Conservation (phyloP, 1,140 invertebrate species). For the Venturia canescens region DNA sequence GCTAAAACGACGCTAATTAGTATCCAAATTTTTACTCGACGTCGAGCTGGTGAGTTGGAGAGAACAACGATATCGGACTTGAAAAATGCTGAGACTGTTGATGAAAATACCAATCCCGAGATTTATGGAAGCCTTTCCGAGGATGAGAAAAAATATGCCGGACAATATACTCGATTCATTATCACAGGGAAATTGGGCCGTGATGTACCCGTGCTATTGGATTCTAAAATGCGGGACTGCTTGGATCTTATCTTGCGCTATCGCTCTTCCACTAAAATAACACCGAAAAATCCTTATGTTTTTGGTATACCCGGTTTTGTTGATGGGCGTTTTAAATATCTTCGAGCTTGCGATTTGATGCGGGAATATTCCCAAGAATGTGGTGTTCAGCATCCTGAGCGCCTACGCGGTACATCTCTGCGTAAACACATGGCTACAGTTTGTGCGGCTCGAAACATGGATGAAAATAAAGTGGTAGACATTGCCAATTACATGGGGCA, state of each 20-base stretch:
- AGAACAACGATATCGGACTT: slow-evolving; percentile 30
- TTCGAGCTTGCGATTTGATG: slow-evolving; percentile 31
- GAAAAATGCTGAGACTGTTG: neutral
- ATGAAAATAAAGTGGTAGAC: slow-evolving; percentile 38
- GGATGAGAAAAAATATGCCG: slow-evolving; percentile 2
- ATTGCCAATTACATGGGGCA: slow-evolving; percentile 44
- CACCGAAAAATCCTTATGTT: slow-evolving; percentile 41
- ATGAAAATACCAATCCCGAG: slow-evolving; percentile 36
- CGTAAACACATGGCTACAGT: slow-evolving; percentile 47
- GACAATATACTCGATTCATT: slow-evolving; percentile 38
- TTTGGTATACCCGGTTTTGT: slow-evolving; percentile 37
- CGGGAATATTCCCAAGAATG: slow-evolving; percentile 39
- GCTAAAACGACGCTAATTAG: slow-evolving; percentile 40
- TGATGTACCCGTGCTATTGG: slow-evolving; percentile 43
- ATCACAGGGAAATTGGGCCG: slow-evolving; percentile 43
- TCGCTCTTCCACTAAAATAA: slow-evolving; percentile 16
- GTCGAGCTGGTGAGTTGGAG: slow-evolving; percentile 47
- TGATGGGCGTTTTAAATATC: neutral
- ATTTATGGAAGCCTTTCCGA: neutral
- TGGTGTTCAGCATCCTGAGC: slow-evolving; percentile 25
- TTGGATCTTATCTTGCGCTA: slow-evolving; percentile 7
- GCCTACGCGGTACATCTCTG: slow-evolving; percentile 36
- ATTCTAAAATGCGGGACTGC: slow-evolving; percentile 4
- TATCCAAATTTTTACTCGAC: slow-evolving; percentile 46
- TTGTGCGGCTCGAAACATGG: slow-evolving; percentile 20